These are phyloP conservation scores for Cremastinae sp. DNA, from an alignment of 2,888 invertebrate species.

Conservation along the genomic window DNA sequence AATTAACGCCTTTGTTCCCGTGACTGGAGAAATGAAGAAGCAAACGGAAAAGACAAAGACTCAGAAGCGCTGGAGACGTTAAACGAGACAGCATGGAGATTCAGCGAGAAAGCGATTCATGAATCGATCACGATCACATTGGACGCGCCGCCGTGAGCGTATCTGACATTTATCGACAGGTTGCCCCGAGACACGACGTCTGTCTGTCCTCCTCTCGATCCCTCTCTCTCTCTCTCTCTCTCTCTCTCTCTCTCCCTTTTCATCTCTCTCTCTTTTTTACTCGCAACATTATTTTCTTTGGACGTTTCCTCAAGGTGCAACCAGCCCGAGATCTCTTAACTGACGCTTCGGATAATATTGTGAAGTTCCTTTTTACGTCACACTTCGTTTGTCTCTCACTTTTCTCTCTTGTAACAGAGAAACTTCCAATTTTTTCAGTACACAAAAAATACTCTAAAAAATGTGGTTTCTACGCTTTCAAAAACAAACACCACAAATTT, in stretches of 20 bases:
- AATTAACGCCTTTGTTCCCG: not conserved
- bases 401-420: constrained; percentile 14
- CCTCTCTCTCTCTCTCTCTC: constrained; percentile 24
- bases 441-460: not conserved
- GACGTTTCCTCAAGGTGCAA: constrained; percentile 47
- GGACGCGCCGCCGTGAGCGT: constrained; percentile 54
- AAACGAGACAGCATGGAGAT: constrained; percentile 14
- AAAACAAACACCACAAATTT: no score
- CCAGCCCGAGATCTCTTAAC: constrained; percentile 40
- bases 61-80: constrained; percentile 22
- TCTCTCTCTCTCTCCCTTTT: not conserved
- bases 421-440: not conserved
- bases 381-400: constrained; percentile 28
- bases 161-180: constrained; percentile 61
- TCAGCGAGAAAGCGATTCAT: constrained; percentile 55
- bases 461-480: no score
- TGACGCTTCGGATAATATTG: constrained; percentile 41
- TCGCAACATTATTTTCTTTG: constrained; percentile 5
- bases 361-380: constrained; percentile 41
- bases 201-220: constrained; percentile 26
- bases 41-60: not conserved
- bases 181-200: constrained; percentile 51
- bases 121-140: constrained; percentile 55
- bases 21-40: not conserved
- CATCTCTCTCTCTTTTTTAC: not conserved